These are phyloP conservation scores for Drosophila repleta DNA, from an alignment of 1,140 invertebrate genomes.

Conservation along the genomic window DNA sequence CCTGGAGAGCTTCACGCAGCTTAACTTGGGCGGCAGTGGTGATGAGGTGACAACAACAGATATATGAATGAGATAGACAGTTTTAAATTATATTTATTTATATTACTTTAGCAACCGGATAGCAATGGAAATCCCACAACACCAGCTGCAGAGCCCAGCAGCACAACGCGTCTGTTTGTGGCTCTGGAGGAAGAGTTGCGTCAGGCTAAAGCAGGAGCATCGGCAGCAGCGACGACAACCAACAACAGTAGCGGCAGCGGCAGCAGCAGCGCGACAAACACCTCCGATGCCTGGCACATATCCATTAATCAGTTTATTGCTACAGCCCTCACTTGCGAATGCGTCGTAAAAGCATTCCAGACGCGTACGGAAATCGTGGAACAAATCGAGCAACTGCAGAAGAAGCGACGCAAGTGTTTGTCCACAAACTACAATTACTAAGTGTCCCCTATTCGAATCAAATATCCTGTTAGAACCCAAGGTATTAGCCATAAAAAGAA, in stretches of 20 bases:
- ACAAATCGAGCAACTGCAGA: conserved; percentile 77
- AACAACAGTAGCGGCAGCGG: conserved; percentile 30
- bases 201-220: conserved; percentile 40
- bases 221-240: conserved; percentile 22
- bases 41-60: conserved; percentile 65
- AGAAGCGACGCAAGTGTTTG: conserved; percentile 81
- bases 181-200: conserved; percentile 74
- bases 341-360: conserved; percentile 71
- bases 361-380: conserved; percentile 66
- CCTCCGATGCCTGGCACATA: conserved; percentile 74
- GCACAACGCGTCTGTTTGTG: conserved; percentile 70
- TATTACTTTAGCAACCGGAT: conserved; percentile 63
- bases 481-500: conserved; percentile 67
- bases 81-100: conserved; percentile 2
- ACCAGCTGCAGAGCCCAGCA: conserved; percentile 66
- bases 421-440: conserved; percentile 63
- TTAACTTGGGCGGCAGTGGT: conserved; percentile 71
- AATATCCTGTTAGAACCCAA: conserved; percentile 39
- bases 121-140: conserved; percentile 82
- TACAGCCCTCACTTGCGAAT: conserved; percentile 71
- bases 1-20: conserved; percentile 79
- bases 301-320: conserved; percentile 81
- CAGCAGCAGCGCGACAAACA: conserved; percentile 68
- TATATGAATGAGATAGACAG: neutral
- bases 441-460: conserved; percentile 14